phyloP scores from a whole-genome alignment of 2,797 vertebrate species.

The Triplophysa bombifrons region DNA sequence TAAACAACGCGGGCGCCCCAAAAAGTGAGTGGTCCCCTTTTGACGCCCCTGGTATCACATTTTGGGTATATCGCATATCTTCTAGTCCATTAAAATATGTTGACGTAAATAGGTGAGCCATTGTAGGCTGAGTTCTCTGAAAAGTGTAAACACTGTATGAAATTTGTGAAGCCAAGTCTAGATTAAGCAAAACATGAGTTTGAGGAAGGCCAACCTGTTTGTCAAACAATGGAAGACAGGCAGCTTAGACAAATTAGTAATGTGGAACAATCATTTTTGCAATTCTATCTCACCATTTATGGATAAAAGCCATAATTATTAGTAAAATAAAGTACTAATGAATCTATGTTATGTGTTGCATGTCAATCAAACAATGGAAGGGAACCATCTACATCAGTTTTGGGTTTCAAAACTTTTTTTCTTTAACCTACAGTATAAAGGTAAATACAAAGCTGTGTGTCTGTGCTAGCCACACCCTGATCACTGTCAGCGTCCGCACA shows the following conservation, averaged over 20 bases:
- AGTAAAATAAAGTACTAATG: neutral
- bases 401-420: conserved; percentile 19
- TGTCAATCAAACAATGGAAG: neutral
- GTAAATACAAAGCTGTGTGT: conserved; percentile 18
- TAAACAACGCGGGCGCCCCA: no score
- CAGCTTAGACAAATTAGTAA: neutral
- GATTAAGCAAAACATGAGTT: neutral
- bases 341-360: neutral
- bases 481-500: conserved; percentile 55
- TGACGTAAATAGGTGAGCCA: no score
- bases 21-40: no score
- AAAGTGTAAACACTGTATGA: no score
- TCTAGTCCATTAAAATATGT: no score
- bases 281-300: neutral
- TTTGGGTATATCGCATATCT: no score
- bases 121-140: no score
- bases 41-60: no score
- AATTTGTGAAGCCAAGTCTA: neutral
- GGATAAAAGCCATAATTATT: neutral
- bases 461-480: conserved; percentile 56
- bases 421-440: conserved; percentile 22
- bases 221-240: neutral
- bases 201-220: neutral
- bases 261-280: neutral
- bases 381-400: neutral